phyloP scores from a whole-genome alignment of 2,797 vertebrate genomes.

The Acrossocheilus fasciatus region DNA sequence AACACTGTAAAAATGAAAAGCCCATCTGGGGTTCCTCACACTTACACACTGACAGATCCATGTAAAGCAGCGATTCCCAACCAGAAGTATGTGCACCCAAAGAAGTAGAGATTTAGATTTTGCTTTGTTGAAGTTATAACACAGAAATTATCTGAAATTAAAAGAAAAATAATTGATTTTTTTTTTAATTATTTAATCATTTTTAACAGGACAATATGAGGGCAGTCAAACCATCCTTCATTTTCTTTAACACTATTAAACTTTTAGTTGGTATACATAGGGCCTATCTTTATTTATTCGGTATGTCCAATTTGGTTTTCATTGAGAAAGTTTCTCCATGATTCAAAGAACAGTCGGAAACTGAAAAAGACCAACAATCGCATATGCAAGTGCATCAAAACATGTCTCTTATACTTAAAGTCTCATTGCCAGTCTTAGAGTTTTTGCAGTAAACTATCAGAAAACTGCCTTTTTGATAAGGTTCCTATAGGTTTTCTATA shows the following conservation, averaged over 20 bases:
- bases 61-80: neutral
- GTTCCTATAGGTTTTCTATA: neutral
- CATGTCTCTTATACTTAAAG: neutral
- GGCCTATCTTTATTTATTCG: neutral
- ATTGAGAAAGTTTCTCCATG: no score
- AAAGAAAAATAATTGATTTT: no score
- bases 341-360: neutral
- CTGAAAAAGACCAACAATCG: neutral
- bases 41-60: neutral
- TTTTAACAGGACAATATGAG: neutral
- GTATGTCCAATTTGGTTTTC: neutral
- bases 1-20: conserved; percentile 7
- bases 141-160: neutral
- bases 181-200: no score
- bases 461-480: neutral
- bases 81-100: neutral
- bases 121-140: neutral
- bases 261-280: neutral
- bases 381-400: neutral
- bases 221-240: neutral
- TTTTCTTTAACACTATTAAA: neutral
- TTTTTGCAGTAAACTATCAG: neutral
- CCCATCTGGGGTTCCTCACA: neutral
- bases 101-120: neutral
- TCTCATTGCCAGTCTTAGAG: no score